Evolutionary conservation across 92 coral and sea anemone genomes (phyloP), one percentile per base, ranked within the genome.

Genomic region (Bergia sp.): DNA sequence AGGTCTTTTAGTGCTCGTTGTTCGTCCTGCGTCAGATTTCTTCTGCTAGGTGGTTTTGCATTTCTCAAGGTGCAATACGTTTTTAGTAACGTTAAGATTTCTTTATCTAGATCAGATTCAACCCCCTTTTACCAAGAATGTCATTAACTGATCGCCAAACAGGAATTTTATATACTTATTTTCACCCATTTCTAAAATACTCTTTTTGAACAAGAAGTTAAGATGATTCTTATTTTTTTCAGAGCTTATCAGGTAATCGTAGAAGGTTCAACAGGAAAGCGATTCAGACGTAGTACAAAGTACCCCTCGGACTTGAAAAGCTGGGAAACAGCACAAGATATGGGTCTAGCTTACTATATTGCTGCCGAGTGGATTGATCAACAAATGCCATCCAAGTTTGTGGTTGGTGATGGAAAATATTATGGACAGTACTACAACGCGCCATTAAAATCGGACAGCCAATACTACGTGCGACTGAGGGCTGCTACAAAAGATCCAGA

Each of bases 231-330:
- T 61, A 61, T 82, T 39, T 80, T 37, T 39, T 80, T 37, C 77
- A 97, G 99, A 66, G 85, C 73, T 0, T 93, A 95, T 81, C 93
- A 97, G 88, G 79, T 97, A 38, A 93, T 97, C 45, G 98, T 97
- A 38, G 92, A 93, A 18, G 39, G 49, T 39, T 42, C 36, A 1
- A 36, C 36, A 61, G 58, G 47, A 69, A 53, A 42, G 23, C 67
- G 87, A 15, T 20, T 61, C 29, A 84, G 36, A 18, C 77, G 87
- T 18, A 71, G 44, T 16, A 29, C 78, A 45, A 36, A n/a, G 18
- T 71, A 71, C 16, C 43, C 45, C 1, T 21, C 40, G 6, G 66
- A 53, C 40, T 69, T 84, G 41, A 23, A 72, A 75, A 37, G 45
- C 74, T 89, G 12, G 77, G 57, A 36, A 67, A 76, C 61, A 21